These are phyloP conservation scores for Eustalomyia histrio DNA, from an alignment of 2,888 invertebrate genomes.

Conservation along the genomic window DNA sequence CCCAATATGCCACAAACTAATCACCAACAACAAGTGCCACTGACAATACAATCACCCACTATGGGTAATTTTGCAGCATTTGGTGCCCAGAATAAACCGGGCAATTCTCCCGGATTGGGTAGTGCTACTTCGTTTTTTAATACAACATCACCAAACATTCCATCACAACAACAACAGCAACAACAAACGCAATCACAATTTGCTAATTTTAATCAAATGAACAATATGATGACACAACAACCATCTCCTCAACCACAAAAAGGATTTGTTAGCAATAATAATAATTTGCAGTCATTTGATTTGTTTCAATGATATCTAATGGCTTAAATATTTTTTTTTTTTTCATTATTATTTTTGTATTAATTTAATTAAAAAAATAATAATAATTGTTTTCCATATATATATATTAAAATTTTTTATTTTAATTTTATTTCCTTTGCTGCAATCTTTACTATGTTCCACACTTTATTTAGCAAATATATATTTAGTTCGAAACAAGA, in stretches of 20 bases:
- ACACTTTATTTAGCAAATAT: slow-evolving; percentile 61
- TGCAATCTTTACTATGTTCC: slow-evolving; percentile 50
- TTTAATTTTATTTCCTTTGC: slow-evolving; percentile 32
- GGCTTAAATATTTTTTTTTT: slow-evolving; percentile 69
- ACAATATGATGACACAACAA: slow-evolving; percentile 58
- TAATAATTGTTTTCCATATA: slow-evolving; percentile 30
- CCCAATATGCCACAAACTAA: slow-evolving; percentile 78
- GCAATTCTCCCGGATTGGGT: slow-evolving; percentile 53
- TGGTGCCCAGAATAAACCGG: slow-evolving; percentile 45
- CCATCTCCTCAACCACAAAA: slow-evolving; percentile 51
- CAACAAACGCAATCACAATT: slow-evolving; percentile 75
- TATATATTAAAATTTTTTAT: slow-evolving; percentile 40
- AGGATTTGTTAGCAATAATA: slow-evolving; percentile 69
- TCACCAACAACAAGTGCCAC: slow-evolving; percentile 69
- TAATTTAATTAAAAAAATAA: slow-evolving; percentile 43
- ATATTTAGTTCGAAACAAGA: slow-evolving; percentile 44
- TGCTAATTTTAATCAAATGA: slow-evolving; percentile 76
- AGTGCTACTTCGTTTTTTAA: slow-evolving; percentile 65
- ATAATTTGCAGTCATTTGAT: slow-evolving; percentile 77
- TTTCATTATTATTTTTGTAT: slow-evolving; percentile 42
- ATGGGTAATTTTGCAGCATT: slow-evolving; percentile 67
- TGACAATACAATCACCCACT: slow-evolving; percentile 46
- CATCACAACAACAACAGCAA: slow-evolving; percentile 73
- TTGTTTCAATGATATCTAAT: slow-evolving; percentile 80
- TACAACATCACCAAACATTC: slow-evolving; percentile 74